phyloP scores from a whole-genome alignment of 2,888 invertebrate species.

The Isoperla grammatica region DNA sequence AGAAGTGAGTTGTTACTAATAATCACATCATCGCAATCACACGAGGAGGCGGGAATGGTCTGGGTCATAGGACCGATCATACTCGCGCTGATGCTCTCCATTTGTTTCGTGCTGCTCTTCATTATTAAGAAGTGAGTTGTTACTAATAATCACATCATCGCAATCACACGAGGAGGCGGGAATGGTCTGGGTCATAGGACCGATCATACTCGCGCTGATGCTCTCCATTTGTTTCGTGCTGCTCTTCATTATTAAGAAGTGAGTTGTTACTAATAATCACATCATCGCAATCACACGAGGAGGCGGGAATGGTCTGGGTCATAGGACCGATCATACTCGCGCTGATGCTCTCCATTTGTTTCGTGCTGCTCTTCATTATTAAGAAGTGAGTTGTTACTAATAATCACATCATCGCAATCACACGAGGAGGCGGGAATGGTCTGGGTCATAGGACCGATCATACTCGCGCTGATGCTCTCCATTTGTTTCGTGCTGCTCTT shows the following conservation, averaged over 20 bases:
- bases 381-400: no score
- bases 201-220: slow-evolving; percentile 80
- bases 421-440: slow-evolving; percentile 84
- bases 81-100: slow-evolving; percentile 77
- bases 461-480: slow-evolving; percentile 79
- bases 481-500: slow-evolving; percentile 75
- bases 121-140: slow-evolving; percentile 68
- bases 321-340: slow-evolving; percentile 86
- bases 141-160: no score
- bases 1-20: no score
- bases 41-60: slow-evolving; percentile 82
- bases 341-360: slow-evolving; percentile 72
- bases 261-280: no score
- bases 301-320: slow-evolving; percentile 87
- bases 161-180: slow-evolving; percentile 86
- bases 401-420: no score
- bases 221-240: slow-evolving; percentile 77
- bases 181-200: slow-evolving; percentile 87
- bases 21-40: no score
- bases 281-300: no score
- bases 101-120: slow-evolving; percentile 73
- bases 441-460: slow-evolving; percentile 88
- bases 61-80: slow-evolving; percentile 91
- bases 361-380: slow-evolving; percentile 73
- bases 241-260: slow-evolving; percentile 69